phyloP scores from a whole-genome alignment of 2,797 vertebrate genomes.

The Mareca strepera region DNA sequence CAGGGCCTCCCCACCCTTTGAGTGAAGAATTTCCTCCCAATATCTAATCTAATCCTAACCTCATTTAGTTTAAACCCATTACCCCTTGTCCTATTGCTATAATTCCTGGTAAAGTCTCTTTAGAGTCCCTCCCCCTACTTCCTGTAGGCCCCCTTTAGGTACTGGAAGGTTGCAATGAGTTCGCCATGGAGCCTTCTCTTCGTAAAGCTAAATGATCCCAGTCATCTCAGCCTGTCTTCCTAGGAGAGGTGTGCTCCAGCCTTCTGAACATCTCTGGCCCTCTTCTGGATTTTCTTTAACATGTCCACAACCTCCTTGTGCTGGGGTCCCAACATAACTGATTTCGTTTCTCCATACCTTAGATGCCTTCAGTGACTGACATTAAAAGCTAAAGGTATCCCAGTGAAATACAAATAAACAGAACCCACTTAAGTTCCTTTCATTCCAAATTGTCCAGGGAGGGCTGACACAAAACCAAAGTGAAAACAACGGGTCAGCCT shows the following conservation, averaged over 20 bases:
- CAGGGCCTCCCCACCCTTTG: background rate
- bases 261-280: background rate
- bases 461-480: background rate
- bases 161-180: background rate
- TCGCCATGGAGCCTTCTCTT: background rate
- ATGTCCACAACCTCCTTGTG: too few species aligned
- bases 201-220: background rate
- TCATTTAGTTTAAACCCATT: background rate
- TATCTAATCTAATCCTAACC: background rate
- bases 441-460: background rate
- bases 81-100: background rate
- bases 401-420: background rate
- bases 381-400: background rate
- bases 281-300: too few species aligned
- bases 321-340: too few species aligned
- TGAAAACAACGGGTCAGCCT: background rate
- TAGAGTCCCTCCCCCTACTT: too few species aligned
- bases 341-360: background rate
- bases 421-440: background rate
- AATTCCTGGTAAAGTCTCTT: too few species aligned
- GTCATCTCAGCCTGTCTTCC: background rate
- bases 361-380: background rate
- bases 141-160: background rate
- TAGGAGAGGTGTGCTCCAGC: background rate
- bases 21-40: background rate